phyloP scores from a whole-genome alignment of 2,113 vertebrate species.

The Callipepla squamata region DNA sequence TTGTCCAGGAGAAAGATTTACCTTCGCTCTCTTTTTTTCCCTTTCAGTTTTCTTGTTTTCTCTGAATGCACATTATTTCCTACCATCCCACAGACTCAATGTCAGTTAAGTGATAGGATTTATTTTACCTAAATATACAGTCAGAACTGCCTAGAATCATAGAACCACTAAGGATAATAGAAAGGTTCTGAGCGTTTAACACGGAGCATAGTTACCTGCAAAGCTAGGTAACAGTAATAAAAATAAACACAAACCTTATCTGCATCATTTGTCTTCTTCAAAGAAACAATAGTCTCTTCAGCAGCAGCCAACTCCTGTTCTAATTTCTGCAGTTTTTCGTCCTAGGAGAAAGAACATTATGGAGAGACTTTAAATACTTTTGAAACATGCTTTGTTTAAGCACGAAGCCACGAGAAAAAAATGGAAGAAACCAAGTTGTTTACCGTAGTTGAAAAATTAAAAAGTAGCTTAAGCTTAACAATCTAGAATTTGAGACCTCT shows the following conservation, averaged over 20 bases:
- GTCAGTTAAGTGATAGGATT: neutral
- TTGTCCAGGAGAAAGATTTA: neutral
- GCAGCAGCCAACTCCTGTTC: slow-evolving; percentile 79
- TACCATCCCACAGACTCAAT: neutral
- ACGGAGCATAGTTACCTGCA: neutral
- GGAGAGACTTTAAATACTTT: neutral
- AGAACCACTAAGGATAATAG: neutral
- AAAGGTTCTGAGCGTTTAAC: neutral
- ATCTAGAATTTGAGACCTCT: neutral
- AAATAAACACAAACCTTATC: slow-evolving; percentile 82
- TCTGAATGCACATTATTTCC: neutral
- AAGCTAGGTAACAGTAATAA: neutral
- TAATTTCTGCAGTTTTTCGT: slow-evolving; percentile 74
- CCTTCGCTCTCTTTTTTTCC: neutral
- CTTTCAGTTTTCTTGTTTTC: neutral
- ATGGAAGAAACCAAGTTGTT: neutral
- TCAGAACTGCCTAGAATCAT: neutral
- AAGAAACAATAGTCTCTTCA: slow-evolving; percentile 72
- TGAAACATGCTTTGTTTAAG: neutral
- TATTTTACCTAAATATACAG: neutral
- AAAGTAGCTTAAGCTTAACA: slow-evolving; percentile 17
- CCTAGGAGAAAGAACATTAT: slow-evolving; percentile 61
- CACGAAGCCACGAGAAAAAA: neutral
- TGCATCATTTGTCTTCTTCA: slow-evolving; percentile 85
- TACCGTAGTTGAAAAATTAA: neutral